Conservation (phyloP, 2,113 vertebrate species). For the Alligator sinensis region DNA sequence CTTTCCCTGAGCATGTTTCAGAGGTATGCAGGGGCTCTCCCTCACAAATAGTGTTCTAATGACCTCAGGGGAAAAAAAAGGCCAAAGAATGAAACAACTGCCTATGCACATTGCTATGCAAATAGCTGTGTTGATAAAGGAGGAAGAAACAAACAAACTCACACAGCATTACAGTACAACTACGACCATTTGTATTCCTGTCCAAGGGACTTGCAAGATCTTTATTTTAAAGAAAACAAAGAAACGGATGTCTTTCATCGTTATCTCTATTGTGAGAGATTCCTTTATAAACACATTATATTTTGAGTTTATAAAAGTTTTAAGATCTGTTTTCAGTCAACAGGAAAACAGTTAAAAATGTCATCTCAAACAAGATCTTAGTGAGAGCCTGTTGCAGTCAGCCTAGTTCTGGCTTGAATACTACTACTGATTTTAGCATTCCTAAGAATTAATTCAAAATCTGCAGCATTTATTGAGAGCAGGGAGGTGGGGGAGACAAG, state of each 20-base stretch:
- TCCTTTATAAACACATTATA: background rate
- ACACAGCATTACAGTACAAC: background rate
- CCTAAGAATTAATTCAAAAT: background rate
- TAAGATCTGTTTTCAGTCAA: background rate
- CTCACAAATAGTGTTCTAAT: background rate
- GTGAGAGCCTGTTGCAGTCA: constrained; percentile 1
- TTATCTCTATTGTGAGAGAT: background rate
- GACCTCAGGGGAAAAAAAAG: background rate
- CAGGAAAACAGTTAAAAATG: background rate
- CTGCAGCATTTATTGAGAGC: background rate
- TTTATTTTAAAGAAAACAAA: background rate
- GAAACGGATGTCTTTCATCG: background rate
- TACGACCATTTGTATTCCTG: background rate
- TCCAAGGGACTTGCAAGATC: background rate
- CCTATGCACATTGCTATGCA: background rate
- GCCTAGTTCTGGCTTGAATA: background rate
- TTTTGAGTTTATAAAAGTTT: background rate
- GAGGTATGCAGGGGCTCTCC: background rate
- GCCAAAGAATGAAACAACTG: background rate
- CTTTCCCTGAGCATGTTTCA: background rate
- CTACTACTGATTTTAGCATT: background rate
- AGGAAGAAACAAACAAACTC: background rate
- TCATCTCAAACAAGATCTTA: background rate
- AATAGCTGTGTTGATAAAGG: background rate
- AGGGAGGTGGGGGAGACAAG: too few relatives aligned